Evolutionary conservation across 2,797 vertebrate genomes (phyloP).

Genomic region (Gila robusta): DNA sequence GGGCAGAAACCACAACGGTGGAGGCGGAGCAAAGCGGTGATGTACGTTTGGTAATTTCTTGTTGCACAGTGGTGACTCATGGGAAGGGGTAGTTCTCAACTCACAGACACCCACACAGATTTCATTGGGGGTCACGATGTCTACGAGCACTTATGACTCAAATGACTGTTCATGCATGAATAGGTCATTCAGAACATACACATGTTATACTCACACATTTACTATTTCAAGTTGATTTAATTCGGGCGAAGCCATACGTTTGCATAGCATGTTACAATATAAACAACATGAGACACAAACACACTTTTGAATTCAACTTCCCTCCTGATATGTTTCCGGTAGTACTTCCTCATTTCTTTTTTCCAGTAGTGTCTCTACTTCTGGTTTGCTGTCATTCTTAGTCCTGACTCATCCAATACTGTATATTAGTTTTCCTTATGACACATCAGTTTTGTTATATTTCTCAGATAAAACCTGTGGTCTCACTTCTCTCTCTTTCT

Average conservation of each 20-base stretch:
- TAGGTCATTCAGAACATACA: background rate
- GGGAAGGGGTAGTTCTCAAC: constrained; percentile 16
- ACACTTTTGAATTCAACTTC: background rate
- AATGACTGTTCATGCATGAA: background rate
- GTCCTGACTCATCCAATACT: constrained; percentile 28
- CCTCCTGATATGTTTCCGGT: background rate
- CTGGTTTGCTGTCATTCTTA: background rate
- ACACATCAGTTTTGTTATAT: constrained; percentile 35
- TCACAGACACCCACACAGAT: background rate
- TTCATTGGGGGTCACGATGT: background rate
- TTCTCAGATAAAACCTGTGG: background rate
- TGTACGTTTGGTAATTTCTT: constrained; percentile 29
- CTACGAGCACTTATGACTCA: background rate
- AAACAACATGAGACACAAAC: background rate
- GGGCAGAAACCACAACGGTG: background rate
- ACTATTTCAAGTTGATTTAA: background rate
- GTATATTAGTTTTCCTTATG: constrained; percentile 9
- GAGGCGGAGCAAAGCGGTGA: background rate
- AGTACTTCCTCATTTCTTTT: constrained; percentile 8
- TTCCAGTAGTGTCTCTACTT: constrained; percentile 17
- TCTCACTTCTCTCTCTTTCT: constrained; percentile 25
- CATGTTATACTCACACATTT: background rate
- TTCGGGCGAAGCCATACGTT: background rate
- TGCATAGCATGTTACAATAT: background rate
- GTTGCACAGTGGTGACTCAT: background rate